Evolutionary conservation across 2,888 invertebrate genomes (phyloP), one percentile per base, ranked within the genome.

Genomic region (Pollenia angustigena): DNA sequence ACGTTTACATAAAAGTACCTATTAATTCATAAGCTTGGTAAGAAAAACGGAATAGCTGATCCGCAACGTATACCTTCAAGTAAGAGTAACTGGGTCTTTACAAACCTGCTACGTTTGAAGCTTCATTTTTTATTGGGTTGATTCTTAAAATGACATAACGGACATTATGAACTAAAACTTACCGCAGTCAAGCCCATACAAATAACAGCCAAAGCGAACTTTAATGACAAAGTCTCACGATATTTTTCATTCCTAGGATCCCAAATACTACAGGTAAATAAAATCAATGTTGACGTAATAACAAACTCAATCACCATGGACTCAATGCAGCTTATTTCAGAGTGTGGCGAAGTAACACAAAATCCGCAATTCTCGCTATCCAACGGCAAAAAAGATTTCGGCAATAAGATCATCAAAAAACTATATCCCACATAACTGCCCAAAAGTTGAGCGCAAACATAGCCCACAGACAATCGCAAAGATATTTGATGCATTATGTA

Each of bases 341-440:
- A 88, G 89, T 95, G 94, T 0, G 95, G 94, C 18, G 94, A 90
- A 0, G 97, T 96, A 11, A 95, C 94, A 90, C 97, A 97, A 11
- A 96, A 93, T 2, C 94, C 95, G 12, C 91, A 89, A 23, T 90
- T 92, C 79, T 89, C 88, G 74, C 90, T 90, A 10, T 89, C 87
- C 1, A 81, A 72, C 0, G 75, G 54, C 8, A 93, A 81, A 0
- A 90, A 89, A 0, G 88, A 54, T 18, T 56, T 83, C 0, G 95
- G 95, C 44, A 95, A 92, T 54, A 96, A 89, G 4, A 95, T 94
- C 93, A 94, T 95, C 48, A 97, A 91, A 71, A 96, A 89, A 46
- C 96, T 96, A 90, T 96, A 96, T 7, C 97, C 97, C 32, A 95
- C 90, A 32, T 94, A 93, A 4, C 95, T 96, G 10, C 97, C 97